Conservation (phyloP, 2,797 vertebrate species). For the Pyrrhura leucotis region DNA sequence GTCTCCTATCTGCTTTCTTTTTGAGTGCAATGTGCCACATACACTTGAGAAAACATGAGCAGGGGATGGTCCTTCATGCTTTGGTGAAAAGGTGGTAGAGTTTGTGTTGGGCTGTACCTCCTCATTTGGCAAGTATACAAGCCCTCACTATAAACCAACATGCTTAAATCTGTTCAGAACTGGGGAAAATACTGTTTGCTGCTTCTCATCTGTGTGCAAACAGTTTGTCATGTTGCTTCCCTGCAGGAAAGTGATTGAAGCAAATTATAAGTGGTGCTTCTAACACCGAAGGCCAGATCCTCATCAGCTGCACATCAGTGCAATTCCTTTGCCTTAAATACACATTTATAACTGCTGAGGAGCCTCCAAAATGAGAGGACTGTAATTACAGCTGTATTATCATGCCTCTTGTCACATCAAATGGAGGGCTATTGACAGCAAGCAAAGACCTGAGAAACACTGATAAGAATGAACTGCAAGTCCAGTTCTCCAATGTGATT, state of each 20-base stretch:
- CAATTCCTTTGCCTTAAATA: slow-evolving; percentile 10
- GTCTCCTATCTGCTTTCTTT: neutral
- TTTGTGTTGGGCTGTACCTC: neutral
- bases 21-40: neutral
- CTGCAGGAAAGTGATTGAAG: slow-evolving; percentile 5
- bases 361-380: slow-evolving; percentile 1
- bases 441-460: slow-evolving; percentile 23
- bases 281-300: neutral
- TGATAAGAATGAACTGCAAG: slow-evolving; percentile 50
- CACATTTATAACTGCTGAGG: neutral
- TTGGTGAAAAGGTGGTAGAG: neutral
- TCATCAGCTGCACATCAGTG: neutral
- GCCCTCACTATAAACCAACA: neutral
- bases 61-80: neutral
- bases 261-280: neutral
- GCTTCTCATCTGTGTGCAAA: neutral
- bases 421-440: slow-evolving; percentile 4
- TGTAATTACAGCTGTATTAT: slow-evolving; percentile 27
- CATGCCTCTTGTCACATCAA: neutral
- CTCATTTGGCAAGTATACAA: fast-evolving
- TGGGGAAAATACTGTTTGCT: neutral
- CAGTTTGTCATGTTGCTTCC: neutral
- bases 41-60: neutral
- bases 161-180: neutral
- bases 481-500: neutral